A percentile compares a stretch with the other conserved stretches of the same genome.
Conservation (phyloP, 2,797 vertebrate species). For the Urocyon cinereoargenteus region DNA sequence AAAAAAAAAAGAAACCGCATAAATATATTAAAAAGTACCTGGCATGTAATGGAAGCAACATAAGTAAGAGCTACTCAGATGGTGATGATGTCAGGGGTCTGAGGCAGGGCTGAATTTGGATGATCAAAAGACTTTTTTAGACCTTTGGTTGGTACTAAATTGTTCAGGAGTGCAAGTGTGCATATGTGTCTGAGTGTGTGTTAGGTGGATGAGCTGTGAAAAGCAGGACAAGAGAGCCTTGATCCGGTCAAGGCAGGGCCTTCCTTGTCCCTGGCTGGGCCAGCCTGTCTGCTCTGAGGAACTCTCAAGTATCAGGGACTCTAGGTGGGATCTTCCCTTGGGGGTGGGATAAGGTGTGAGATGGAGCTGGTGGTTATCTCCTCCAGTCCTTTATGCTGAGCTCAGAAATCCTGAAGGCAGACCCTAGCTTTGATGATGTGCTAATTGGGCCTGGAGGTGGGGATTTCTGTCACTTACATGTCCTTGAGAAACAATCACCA, state of each 20-base stretch:
- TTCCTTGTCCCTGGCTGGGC: background rate
- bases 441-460: constrained; percentile 74
- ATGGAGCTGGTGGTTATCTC: background rate
- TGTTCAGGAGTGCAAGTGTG: background rate
- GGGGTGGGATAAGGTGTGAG: too few relatives aligned
- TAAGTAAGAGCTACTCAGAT: background rate
- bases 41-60: background rate
- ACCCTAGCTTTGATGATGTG: constrained; percentile 71
- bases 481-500: constrained; percentile 86
- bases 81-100: background rate
- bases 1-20: too few relatives aligned
- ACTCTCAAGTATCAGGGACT: background rate
- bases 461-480: constrained; percentile 82
- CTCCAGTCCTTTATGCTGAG: background rate
- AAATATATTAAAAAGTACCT: background rate
- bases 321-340: too few relatives aligned
- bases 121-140: background rate
- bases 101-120: background rate
- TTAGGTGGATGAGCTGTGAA: background rate
- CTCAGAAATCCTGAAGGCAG: background rate
- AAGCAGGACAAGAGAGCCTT: background rate
- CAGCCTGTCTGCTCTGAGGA: background rate
- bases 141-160: background rate
- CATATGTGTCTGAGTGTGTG: too few relatives aligned
- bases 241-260: background rate